Percentiles rank a stretch among this genome's conserved stretches.
Conservation (phyloP, 2,113 vertebrate species). For the Engraulis encrasicolus region DNA sequence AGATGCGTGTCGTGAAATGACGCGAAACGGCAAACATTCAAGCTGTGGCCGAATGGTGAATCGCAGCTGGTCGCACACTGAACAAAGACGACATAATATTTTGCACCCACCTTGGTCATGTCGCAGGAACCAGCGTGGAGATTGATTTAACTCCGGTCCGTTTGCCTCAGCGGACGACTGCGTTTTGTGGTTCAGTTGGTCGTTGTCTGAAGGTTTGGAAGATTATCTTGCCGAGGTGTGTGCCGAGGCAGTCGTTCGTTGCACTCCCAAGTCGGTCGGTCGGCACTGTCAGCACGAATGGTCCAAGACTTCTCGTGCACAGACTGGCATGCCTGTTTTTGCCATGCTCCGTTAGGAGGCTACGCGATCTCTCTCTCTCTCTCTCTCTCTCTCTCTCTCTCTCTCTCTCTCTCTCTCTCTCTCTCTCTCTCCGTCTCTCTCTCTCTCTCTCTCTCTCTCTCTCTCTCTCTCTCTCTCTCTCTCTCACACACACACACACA, state of each 20-base stretch:
- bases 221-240: background rate
- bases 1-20: background rate
- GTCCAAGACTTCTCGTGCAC: slow-evolving; percentile 18
- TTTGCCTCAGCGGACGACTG: background rate
- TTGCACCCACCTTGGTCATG: slow-evolving; percentile 14
- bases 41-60: background rate
- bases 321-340: background rate
- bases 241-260: background rate
- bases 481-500: background rate
- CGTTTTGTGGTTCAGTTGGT: background rate
- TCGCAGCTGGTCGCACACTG: background rate
- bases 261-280: background rate
- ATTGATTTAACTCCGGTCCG: slow-evolving; percentile 1
- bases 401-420: too few relatives aligned
- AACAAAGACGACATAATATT: background rate
- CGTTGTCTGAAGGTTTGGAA: background rate
- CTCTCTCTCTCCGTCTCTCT: too few relatives aligned
- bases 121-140: slow-evolving; percentile 1
- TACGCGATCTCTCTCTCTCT: too few relatives aligned
- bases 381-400: too few relatives aligned
- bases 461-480: too few relatives aligned
- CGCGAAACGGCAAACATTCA: background rate
- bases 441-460: too few relatives aligned
- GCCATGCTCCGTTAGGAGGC: background rate
- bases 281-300: background rate